Percentiles rank a stretch among this genome's conserved stretches.
Conservation (phyloP, 1,140 invertebrate species). For the Plodia interpunctella region DNA sequence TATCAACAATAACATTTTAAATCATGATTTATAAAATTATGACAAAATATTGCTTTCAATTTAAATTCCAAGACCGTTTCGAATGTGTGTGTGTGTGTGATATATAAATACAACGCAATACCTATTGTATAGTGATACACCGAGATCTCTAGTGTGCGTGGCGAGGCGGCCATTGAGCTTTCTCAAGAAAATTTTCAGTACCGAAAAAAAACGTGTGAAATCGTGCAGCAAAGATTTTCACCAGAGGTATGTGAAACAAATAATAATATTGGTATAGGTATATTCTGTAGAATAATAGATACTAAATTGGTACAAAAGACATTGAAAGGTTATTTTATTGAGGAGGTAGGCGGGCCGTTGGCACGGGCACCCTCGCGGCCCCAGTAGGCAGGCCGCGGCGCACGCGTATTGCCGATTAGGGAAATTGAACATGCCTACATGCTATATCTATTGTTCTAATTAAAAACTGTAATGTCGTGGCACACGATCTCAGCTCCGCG, state of each 20-base stretch:
- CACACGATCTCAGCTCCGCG: background rate
- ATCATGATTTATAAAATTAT: background rate
- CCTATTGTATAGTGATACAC: background rate
- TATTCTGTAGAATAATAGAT: background rate
- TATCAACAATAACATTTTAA: background rate
- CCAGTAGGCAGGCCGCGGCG: constrained; percentile 42
- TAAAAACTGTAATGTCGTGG: constrained; percentile 13
- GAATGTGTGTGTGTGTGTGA: constrained; percentile 19
- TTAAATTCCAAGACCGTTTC: background rate
- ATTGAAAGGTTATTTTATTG: constrained; percentile 1
- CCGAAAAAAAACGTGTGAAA: background rate
- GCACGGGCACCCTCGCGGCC: constrained; percentile 53
- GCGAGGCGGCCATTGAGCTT: constrained; percentile 24
- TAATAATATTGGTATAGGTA: background rate
- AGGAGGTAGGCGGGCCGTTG: constrained; percentile 54
- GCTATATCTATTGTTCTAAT: constrained; percentile 35
- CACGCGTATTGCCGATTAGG: constrained; percentile 34
- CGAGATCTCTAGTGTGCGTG: constrained; percentile 22
- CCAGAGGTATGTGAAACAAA: background rate
- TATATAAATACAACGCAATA: constrained; percentile 13
- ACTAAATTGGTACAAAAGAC: no score
- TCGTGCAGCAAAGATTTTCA: background rate
- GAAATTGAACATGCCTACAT: constrained; percentile 31
- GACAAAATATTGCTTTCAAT: background rate
- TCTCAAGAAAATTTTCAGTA: constrained; percentile 30